Percentiles rank a stretch among this genome's conserved stretches.
Conservation (phyloP, 2,888 invertebrate genomes). For the Lithophane socia region DNA sequence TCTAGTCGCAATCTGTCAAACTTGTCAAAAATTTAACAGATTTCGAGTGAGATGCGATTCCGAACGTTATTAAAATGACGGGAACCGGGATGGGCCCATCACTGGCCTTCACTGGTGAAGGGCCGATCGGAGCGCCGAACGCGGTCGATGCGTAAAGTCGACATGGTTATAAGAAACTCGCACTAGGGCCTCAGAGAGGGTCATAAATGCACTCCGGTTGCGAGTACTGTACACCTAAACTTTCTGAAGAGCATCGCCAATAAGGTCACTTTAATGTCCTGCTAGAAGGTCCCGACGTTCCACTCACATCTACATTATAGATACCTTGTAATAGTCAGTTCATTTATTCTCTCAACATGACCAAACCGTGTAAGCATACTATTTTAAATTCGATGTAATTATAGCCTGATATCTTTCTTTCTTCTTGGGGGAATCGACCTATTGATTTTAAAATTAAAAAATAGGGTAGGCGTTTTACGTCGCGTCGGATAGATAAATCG, state of each 20-base stretch:
- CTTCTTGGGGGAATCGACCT: too few relatives aligned
- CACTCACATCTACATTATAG: not conserved
- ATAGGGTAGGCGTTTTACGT: not conserved
- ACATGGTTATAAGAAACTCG: too few relatives aligned
- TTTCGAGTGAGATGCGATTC: too few relatives aligned
- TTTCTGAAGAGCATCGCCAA: not conserved
- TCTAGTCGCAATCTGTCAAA: too few relatives aligned
- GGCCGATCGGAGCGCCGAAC: too few relatives aligned
- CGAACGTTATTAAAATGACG: too few relatives aligned
- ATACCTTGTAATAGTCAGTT: not conserved
- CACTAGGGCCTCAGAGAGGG: too few relatives aligned
- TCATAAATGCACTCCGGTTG: not conserved
- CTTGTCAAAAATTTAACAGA: too few relatives aligned
- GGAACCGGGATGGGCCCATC: too few relatives aligned
- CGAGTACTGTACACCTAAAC: not conserved
- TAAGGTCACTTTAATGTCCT: not conserved
- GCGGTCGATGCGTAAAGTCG: too few relatives aligned
- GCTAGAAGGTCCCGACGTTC: not conserved
- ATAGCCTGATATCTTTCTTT: not conserved
- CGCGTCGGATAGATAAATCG: not conserved
- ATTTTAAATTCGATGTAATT: not conserved
- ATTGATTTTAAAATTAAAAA: not conserved
- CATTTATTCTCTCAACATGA: not conserved
- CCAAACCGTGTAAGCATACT: not conserved
- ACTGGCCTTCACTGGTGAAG: too few relatives aligned